Conservation (phyloP, 2,888 invertebrate species). For the Nasonovia ribisnigri region DNA sequence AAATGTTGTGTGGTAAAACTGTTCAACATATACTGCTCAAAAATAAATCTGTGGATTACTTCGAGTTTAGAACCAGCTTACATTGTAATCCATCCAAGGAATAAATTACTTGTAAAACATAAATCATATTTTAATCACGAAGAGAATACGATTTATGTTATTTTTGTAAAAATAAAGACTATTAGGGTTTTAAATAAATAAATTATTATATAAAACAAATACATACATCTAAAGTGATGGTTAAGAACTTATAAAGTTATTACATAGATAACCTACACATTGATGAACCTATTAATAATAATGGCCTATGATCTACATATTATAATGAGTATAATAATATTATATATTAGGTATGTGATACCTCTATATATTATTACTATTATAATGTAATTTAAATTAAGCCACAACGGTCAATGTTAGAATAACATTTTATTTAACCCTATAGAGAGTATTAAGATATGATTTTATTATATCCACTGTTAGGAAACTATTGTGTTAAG, state of each 20-base stretch:
- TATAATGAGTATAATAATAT: neutral
- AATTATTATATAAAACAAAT: neutral
- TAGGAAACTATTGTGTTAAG: neutral
- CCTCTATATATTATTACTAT: neutral
- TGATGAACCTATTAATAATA: conserved; percentile 29
- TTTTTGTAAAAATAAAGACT: neutral
- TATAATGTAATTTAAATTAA: neutral
- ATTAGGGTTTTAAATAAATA: neutral
- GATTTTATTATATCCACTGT: neutral
- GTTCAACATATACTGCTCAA: neutral
- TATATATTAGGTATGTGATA: neutral
- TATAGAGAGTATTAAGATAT: too few relatives aligned
- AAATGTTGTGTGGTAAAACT: neutral
- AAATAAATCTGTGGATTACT: conserved; percentile 40
- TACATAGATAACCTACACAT: conserved; percentile 16
- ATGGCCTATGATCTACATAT: neutral
- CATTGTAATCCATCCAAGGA: neutral
- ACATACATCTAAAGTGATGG: neutral
- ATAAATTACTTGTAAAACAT: conserved; percentile 41
- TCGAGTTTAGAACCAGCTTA: conserved; percentile 33
- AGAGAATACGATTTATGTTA: conserved; percentile 10
- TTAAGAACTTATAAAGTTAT: neutral
- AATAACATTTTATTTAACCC: neutral
- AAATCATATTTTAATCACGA: conserved; percentile 38
- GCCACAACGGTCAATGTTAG: neutral